Percentiles rank a stretch among this genome's conserved stretches.
phyloP scores from a whole-genome alignment of 1,140 invertebrate genomes.

The Andrena cerasifolii region DNA sequence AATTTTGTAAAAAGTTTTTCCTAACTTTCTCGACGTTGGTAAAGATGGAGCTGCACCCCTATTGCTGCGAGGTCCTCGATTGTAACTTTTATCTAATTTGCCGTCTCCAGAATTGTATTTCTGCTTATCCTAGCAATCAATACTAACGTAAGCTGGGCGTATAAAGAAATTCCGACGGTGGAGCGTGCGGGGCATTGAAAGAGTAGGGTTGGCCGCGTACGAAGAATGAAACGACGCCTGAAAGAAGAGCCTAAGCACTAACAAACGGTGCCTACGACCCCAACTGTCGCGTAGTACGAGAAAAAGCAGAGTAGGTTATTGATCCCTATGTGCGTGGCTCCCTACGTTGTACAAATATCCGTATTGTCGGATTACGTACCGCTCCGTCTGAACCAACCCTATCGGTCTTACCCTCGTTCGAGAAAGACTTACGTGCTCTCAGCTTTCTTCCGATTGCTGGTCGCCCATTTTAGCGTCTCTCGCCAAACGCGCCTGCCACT shows the following conservation, averaged over 20 bases:
- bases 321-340: conserved; percentile 65
- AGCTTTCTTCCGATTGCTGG: neutral
- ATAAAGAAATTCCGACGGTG: neutral
- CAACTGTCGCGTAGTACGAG: neutral
- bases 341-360: conserved; percentile 70
- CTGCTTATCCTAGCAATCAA: no score
- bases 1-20: no score
- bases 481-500: neutral
- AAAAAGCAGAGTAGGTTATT: conserved; percentile 72
- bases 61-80: no score
- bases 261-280: neutral
- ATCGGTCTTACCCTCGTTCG: conserved; percentile 8
- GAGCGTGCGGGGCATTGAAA: no score
- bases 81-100: no score
- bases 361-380: conserved; percentile 62
- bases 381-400: conserved; percentile 1
- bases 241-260: neutral
- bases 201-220: neutral
- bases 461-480: neutral
- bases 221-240: neutral
- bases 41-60: no score
- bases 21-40: no score
- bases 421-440: neutral
- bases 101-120: no score
- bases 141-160: no score